Evolutionary conservation across 2,113 vertebrate genomes (phyloP).

Genomic region (Cryptomyrus ogoouensis): DNA sequence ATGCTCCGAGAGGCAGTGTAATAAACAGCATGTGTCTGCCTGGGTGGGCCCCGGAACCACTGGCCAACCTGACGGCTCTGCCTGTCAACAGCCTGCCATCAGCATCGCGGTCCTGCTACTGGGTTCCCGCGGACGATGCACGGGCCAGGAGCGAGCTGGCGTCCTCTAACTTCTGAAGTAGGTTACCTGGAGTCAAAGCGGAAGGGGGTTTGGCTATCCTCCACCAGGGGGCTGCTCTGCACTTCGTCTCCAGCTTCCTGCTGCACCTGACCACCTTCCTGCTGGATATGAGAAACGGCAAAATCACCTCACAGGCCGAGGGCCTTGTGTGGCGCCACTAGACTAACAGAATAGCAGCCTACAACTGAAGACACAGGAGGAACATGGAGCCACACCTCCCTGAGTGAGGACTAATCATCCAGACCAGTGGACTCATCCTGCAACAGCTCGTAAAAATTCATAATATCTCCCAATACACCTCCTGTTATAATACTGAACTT

Average conservation of each 20-base stretch:
- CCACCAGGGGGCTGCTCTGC: constrained; percentile 65
- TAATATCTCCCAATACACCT: neutral
- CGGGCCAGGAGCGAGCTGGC: neutral
- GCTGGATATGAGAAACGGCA: constrained; percentile 34
- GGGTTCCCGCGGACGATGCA: neutral
- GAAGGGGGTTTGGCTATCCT: constrained; percentile 75
- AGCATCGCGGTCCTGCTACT: neutral
- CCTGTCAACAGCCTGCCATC: neutral
- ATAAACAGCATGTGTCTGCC: constrained; percentile 25
- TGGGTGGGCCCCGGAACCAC: constrained; percentile 50
- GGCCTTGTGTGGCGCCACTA: neutral
- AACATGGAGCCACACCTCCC: neutral
- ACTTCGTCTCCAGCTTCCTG: constrained; percentile 51
- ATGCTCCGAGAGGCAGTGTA: neutral
- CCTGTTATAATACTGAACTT: neutral
- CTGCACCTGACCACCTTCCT: constrained; percentile 59
- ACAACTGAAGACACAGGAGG: neutral
- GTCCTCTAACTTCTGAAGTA: neutral
- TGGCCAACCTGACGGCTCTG: neutral
- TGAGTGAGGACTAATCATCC: neutral
- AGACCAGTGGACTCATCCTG: neutral
- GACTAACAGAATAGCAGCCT: neutral
- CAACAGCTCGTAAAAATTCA: neutral
- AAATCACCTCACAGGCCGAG: neutral
- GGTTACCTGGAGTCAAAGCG: constrained; percentile 93